Evolutionary conservation across 2,797 vertebrate genomes (phyloP).

Genomic region (Falco columbarius): DNA sequence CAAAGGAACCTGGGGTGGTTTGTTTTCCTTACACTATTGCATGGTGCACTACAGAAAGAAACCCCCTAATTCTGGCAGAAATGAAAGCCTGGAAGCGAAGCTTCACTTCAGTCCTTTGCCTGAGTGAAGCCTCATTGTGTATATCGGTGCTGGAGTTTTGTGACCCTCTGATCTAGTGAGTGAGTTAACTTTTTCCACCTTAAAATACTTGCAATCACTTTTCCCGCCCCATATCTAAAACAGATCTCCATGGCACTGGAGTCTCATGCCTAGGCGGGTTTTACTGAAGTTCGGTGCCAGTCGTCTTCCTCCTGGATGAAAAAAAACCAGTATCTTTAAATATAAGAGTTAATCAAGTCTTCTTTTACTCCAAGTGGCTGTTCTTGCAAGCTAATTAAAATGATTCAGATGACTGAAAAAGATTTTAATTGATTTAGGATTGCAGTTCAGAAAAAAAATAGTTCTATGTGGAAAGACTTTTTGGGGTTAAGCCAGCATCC

Average conservation of each 20-base stretch:
- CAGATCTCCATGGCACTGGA: slow-evolving; percentile 8
- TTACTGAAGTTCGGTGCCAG: slow-evolving; percentile 34
- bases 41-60: not conserved
- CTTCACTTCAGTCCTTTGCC: not conserved
- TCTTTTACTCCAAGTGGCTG: slow-evolving; percentile 32
- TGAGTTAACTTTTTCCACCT: slow-evolving; percentile 1
- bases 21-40: not conserved
- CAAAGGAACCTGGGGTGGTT: not conserved
- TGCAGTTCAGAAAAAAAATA: not conserved
- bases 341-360: slow-evolving; percentile 21
- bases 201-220: not conserved
- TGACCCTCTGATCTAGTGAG: not conserved
- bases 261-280: not conserved
- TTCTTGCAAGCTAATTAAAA: slow-evolving; percentile 58
- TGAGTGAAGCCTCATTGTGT: not conserved
- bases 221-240: not conserved
- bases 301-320: not conserved
- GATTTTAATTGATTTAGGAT: slow-evolving; percentile 9
- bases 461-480: not conserved
- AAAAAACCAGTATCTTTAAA: not conserved
- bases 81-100: not conserved
- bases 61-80: not conserved
- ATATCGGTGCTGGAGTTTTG: not conserved
- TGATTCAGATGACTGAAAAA: slow-evolving; percentile 33
- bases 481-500: not conserved